Conservation (phyloP, 1,140 invertebrate species). For the Tetragonula clypearis region DNA sequence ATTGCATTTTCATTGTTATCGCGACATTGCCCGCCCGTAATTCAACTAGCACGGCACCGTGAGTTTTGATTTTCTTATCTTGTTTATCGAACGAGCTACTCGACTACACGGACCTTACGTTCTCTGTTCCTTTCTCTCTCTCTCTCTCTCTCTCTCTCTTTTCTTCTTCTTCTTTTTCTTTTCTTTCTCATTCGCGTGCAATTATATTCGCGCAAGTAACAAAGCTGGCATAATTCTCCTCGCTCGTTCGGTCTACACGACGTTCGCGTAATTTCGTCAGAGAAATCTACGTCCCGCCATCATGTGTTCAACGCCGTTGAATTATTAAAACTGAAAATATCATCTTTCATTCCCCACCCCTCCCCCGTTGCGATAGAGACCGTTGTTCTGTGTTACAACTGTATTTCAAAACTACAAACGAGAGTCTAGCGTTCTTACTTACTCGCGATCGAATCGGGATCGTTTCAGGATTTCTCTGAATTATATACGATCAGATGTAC, state of each 20-base stretch:
- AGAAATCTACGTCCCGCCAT: not conserved
- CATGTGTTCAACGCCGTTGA: not conserved
- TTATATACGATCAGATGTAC: too few species aligned
- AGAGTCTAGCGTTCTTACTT: too few species aligned
- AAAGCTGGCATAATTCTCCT: not conserved
- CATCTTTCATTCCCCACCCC: not conserved
- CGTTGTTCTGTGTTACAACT: too few species aligned
- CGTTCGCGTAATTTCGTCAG: not conserved
- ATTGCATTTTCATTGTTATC: slow-evolving; percentile 57
- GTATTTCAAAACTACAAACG: too few species aligned
- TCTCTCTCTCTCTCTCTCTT: too few species aligned
- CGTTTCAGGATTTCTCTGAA: too few species aligned
- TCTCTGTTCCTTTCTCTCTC: not conserved
- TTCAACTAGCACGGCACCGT: slow-evolving; percentile 11
- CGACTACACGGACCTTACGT: not conserved
- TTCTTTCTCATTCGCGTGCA: not conserved
- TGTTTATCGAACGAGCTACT: slow-evolving; percentile 9
- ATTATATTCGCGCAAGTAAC: not conserved
- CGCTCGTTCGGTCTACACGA: not conserved
- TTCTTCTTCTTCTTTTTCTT: too few species aligned
- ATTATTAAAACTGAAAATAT: not conserved
- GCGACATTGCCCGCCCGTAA: not conserved
- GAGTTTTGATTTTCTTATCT: slow-evolving; percentile 28
- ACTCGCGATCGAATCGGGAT: too few species aligned
- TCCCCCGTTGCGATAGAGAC: too few species aligned